Evolutionary conservation across 2,113 vertebrate species (phyloP).

Genomic region (Oncorhynchus tshawytscha): DNA sequence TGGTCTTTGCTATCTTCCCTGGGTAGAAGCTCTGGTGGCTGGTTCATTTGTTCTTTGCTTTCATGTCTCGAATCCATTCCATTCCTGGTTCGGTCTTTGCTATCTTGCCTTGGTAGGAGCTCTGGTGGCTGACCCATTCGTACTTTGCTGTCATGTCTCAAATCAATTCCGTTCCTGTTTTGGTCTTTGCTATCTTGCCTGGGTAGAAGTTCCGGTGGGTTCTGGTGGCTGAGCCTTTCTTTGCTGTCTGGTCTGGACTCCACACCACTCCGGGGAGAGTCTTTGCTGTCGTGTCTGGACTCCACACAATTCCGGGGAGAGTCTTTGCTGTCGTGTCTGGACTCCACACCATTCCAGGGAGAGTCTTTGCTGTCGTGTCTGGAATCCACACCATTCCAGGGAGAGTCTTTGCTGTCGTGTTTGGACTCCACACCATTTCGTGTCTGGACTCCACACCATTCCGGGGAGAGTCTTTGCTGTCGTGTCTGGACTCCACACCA

Average conservation of each 20-base stretch:
- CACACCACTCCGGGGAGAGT: constrained; percentile 59
- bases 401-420: constrained; percentile 63
- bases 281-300: constrained; percentile 66
- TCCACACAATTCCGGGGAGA: too few species aligned
- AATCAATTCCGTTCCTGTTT: constrained; percentile 60
- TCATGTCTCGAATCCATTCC: constrained; percentile 59
- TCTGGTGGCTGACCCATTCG: constrained; percentile 56
- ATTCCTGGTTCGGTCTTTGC: constrained; percentile 63
- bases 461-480: constrained; percentile 66
- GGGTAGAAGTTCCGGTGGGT: constrained; percentile 52
- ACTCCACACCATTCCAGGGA: too few species aligned
- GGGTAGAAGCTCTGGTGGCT: constrained; percentile 58
- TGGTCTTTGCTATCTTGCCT: constrained; percentile 69
- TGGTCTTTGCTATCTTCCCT: constrained; percentile 65
- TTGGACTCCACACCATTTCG: constrained; percentile 60
- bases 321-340: too few species aligned
- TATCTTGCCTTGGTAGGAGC: constrained; percentile 60
- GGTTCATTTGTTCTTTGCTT: constrained; percentile 56
- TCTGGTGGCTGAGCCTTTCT: constrained; percentile 49
- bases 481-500: constrained; percentile 41
- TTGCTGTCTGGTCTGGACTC: constrained; percentile 62
- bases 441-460: constrained; percentile 61
- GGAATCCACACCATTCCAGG: constrained; percentile 53
- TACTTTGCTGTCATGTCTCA: constrained; percentile 58
- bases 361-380: constrained; percentile 57